Evolutionary conservation across 2,888 invertebrate species (phyloP).

Genomic region (Rhamnusium bicolor): DNA sequence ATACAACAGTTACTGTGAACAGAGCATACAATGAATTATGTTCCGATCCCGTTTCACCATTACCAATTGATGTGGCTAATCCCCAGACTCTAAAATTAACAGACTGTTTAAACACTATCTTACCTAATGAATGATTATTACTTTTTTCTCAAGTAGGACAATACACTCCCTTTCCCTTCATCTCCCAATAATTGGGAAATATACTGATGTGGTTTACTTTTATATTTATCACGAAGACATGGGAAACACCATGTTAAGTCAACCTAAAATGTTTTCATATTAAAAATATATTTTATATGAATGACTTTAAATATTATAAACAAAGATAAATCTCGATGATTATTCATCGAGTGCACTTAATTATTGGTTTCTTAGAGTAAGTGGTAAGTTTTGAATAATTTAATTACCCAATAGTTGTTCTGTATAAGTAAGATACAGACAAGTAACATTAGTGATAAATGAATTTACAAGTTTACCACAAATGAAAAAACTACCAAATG

Average conservation of each 20-base stretch:
- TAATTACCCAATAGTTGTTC: no score
- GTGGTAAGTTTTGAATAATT: no score
- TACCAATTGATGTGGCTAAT: conserved; percentile 80
- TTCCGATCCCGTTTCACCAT: conserved; percentile 84
- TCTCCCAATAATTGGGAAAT: conserved; percentile 87
- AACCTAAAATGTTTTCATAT: conserved; percentile 65
- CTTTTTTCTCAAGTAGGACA: conserved; percentile 84
- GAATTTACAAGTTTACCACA: no score
- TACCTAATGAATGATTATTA: conserved; percentile 63
- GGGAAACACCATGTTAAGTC: conserved; percentile 80
- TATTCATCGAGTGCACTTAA: no score
- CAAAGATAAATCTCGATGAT: no score
- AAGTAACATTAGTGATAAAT: no score
- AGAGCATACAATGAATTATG: conserved; percentile 85
- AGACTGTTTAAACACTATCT: conserved; percentile 12
- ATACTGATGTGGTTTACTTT: conserved; percentile 84
- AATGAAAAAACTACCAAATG: no score
- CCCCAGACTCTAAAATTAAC: conserved; percentile 79
- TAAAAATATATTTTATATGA: no score
- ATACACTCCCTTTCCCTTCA: conserved; percentile 89
- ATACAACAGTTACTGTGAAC: conserved; percentile 81
- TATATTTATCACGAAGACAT: conserved; percentile 78
- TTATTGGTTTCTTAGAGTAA: no score
- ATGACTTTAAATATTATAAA: no score
- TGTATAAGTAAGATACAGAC: no score